Base-by-base conservation (phyloP, 2,113 vertebrate genomes). In the Okapia johnstoni region DNA sequence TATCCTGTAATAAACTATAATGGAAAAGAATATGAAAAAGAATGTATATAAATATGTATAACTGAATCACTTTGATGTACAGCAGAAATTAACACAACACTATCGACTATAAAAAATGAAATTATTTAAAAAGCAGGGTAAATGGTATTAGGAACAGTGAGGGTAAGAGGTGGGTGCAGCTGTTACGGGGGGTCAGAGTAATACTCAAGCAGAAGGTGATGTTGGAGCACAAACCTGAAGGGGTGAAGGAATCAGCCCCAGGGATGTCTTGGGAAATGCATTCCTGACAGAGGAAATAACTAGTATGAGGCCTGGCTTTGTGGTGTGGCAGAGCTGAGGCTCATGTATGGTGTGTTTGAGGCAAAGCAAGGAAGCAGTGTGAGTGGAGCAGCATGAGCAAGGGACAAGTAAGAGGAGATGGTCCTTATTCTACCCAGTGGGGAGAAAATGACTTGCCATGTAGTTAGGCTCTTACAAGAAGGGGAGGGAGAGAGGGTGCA, bases 311-410 rank as follows among this genome's bases (percentile, higher is more conserved):
- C 15, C 13, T 7, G 1, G 2, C 2, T 5, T 40, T 6, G 28
- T 25, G 28, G 26, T 50, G 4, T 3, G 1, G 70, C 1, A 0
- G 48, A 43, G 36, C 70, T 9, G 33, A 23, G 33, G 28, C 52
- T 4, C 1, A 0, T 7, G 6, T 8, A 36, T 19, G 2, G 14
- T 61, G 46, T 46, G 23, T 50, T 5, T 17, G 17, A 40, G 60
- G 46, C 48, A 83, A 92, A 86, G 28, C 43, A 77, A 54, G 46
- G 58, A 36, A 2, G 6, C 15, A 14, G 30, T 30, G 40, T 61
- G 43, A 36, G 50, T 4, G 6, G 2, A 46, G 40, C 25, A 14
- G 36, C 19, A 9, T 28, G 50, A 61, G 43, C 54, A 30, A 57
- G 5, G n/a, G 9, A 6, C 43, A 60, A 25, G 40, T 14, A 23